A percentile compares a stretch with the other conserved stretches of the same genome.
These are phyloP conservation scores for Goniozus legneri DNA, from an alignment of 1,140 invertebrate species.

Conservation along the genomic window DNA sequence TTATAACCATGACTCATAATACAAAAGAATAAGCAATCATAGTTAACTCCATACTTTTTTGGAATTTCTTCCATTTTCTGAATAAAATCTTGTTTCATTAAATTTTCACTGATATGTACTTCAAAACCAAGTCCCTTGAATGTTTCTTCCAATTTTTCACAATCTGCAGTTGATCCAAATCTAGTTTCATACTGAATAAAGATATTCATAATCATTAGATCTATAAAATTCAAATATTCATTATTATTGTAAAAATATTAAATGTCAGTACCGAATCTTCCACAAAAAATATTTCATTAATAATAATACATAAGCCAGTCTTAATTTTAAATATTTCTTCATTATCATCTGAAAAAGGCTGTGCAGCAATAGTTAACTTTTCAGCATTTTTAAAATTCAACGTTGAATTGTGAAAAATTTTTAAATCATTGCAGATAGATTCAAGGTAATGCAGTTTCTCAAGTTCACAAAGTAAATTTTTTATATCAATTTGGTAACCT, in stretches of 20 bases:
- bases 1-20: slow-evolving; percentile 33
- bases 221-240: not conserved
- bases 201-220: slow-evolving; percentile 3
- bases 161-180: slow-evolving; percentile 17
- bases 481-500: slow-evolving; percentile 12
- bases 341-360: no score
- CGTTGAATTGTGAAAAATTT: not conserved
- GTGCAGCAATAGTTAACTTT: no score
- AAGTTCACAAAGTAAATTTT: slow-evolving; percentile 22
- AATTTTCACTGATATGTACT: slow-evolving; percentile 4
- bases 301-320: slow-evolving; percentile 28
- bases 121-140: slow-evolving; percentile 24
- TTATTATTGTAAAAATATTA: not conserved
- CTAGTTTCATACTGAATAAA: slow-evolving; percentile 23
- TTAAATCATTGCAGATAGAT: slow-evolving; percentile 15
- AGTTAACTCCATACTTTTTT: slow-evolving; percentile 10
- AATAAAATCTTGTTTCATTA: slow-evolving; percentile 16
- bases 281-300: slow-evolving; percentile 26
- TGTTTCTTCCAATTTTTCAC: slow-evolving; percentile 17
- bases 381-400: no score
- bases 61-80: slow-evolving; percentile 13
- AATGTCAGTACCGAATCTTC: slow-evolving; percentile 9
- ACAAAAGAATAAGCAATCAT: slow-evolving; percentile 29
- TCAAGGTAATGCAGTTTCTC: slow-evolving; percentile 14
- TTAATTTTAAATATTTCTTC: slow-evolving; percentile 10